Evolutionary conservation across 1,140 invertebrate species (phyloP), one percentile per base, ranked within the genome.

Genomic region (Cecropterus lyciades): DNA sequence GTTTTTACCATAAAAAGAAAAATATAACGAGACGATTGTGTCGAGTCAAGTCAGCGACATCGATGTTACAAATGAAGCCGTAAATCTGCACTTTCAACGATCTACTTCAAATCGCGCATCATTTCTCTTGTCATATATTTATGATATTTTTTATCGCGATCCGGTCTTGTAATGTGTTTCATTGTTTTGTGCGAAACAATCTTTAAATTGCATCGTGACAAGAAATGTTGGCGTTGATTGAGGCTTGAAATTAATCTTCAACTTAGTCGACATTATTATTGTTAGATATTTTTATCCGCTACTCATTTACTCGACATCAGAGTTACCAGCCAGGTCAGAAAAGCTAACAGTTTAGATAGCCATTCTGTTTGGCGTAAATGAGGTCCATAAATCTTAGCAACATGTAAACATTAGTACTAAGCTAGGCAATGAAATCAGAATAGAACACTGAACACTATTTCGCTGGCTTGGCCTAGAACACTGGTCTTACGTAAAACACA

Each of bases 51-150:
- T 20, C 33, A 40, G 52, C 52, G 52, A 17, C 37, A 42, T 55
- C 52, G 33, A 42, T 15, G 33, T 17, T 42, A 55, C 37, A 55
- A 55, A 55, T 55, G 52, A 55, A 42, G 52, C 10, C 52, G 33
- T 55, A 55, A 55, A 55, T 56, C 53, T 56, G 53, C 53, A 42
- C 53, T 56, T 56, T 56, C 53, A 56, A 56, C 53, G 37, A 56
- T 56, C 16, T 56, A 56, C 53, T 42, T 56, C 37, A 56, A 56
- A 56, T 56, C 37, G 33, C 53, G 33, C 53, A 16, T n/a, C 37
- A 37, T 56, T 56, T 56, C 37, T 56, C 53, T 56, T 13, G 53
- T 43, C 53, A 56, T 42, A 56, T 33, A 24, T 56, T 56, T 56
- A 56, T 56, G 37, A 14, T 10, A 56, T 56, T 56, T 56, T 56